Evolutionary conservation across 2,888 invertebrate genomes (phyloP), one percentile per base, ranked within the genome.

Genomic region (Aspidiotus destructor): DNA sequence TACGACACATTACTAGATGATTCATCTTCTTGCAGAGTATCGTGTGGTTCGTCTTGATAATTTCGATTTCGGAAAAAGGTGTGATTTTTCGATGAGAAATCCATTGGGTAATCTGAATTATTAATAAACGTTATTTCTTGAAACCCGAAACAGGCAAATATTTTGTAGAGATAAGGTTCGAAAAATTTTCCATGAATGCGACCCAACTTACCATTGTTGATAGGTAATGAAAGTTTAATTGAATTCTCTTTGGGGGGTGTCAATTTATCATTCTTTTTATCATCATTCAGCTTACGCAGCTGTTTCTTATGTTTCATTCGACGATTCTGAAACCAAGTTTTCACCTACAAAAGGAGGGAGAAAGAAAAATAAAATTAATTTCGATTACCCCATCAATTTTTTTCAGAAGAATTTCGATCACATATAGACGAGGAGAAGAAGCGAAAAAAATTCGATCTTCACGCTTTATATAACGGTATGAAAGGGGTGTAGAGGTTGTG

Each of bases 281-380:
- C 80, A 48, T 82, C 81, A 73, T 85, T 85, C 70, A 85, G 79
- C 74, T 89, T 89, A 73, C 89, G 78, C 78, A 92, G 80, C 76
- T 92, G 92, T 75, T 94, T 94, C 82, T 94, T 94, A 78, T 94
- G 92, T 77, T 94, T 94, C 97, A 97, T 97, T 74, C 97, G 81
- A 41, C 96, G 81, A 80, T 97, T 97, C 80, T 97, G 96, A 79
- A 97, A 96, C 96, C 96, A 96, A 71, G 96, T 97, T 81, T 96
- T 96, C 72, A 96, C 92, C 82, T 96, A 87, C 55, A 75, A 73
- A 68, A 68, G 68, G 41, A 69, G 42, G 60, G 53, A 40, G 15
- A 48, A 16, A 69, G 5, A 54, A 13, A 13, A n/a, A 13, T 1
- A 54, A 54, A 54, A 13, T 3, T 52, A 3, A 11, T 52, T 28